phyloP scores from a whole-genome alignment of 2,888 invertebrate genomes.

The Apamea monoglypha region DNA sequence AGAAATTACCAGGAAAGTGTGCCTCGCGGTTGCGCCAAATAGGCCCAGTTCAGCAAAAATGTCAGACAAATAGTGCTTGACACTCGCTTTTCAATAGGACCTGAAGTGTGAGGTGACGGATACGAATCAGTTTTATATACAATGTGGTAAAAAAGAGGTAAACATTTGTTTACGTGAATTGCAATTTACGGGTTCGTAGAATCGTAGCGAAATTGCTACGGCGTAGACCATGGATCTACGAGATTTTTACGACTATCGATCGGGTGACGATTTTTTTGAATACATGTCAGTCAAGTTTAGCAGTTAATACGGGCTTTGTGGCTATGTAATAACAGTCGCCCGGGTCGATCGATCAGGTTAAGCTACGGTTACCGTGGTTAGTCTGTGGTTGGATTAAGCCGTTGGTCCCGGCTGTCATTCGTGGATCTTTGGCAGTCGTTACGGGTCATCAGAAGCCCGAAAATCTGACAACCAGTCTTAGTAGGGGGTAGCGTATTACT shows the following conservation, averaged over 20 bases:
- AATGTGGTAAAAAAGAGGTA: no score
- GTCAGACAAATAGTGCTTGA: no score
- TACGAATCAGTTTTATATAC: no score
- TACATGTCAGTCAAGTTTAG: no score
- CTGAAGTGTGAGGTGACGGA: no score
- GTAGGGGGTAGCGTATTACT: neutral
- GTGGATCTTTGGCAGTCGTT: neutral
- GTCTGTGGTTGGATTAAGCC: neutral
- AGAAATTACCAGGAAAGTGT: conserved; percentile 24
- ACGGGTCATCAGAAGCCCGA: neutral
- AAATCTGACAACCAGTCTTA: neutral
- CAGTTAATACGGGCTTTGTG: no score
- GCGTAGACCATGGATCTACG: neutral
- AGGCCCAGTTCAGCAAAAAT: no score
- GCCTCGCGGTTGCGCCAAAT: no score
- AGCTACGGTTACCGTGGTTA: neutral
- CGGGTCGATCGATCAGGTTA: neutral
- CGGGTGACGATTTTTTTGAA: neutral
- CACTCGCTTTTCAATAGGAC: no score
- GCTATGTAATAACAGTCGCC: no score
- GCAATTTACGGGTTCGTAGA: neutral
- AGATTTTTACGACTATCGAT: neutral
- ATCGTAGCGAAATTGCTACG: neutral
- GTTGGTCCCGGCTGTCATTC: neutral
- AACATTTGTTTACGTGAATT: neutral